Percentiles rank a stretch among this genome's conserved stretches.
Evolutionary conservation across 2,113 vertebrate species (phyloP).

Genomic region (Boleophthalmus pectinirostris): DNA sequence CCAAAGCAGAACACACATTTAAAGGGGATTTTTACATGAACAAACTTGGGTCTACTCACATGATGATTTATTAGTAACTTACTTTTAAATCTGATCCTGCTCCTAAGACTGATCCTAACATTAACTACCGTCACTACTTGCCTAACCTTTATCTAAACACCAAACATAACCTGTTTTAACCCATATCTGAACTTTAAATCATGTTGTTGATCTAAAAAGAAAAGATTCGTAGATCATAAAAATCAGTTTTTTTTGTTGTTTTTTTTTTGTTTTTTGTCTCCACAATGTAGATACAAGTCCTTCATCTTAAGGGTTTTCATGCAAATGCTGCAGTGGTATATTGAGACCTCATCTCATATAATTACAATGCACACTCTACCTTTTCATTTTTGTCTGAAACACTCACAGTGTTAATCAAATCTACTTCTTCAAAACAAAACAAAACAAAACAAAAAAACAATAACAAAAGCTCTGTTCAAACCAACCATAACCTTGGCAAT

Average conservation of each 20-base stretch:
- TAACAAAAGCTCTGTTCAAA: neutral
- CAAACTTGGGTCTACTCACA: neutral
- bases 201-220: no score
- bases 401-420: neutral
- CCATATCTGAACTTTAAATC: no score
- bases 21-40: neutral
- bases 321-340: neutral
- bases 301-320: neutral
- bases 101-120: no score
- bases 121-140: no score
- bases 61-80: no score
- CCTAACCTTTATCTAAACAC: no score
- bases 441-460: neutral
- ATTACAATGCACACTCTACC: neutral
- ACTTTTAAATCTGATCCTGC: no score
- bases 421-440: no score
- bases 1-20: neutral
- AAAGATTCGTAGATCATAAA: no score
- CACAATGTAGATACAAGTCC: neutral
- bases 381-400: neutral
- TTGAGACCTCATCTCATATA: neutral
- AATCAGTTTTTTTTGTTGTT: neutral
- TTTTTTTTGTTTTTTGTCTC: no score
- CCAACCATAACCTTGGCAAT: neutral
- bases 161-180: no score